Percentiles rank a stretch among this genome's conserved stretches.
phyloP scores from a whole-genome alignment of 1,140 invertebrate genomes.

The Diplogasteroides magnus region DNA sequence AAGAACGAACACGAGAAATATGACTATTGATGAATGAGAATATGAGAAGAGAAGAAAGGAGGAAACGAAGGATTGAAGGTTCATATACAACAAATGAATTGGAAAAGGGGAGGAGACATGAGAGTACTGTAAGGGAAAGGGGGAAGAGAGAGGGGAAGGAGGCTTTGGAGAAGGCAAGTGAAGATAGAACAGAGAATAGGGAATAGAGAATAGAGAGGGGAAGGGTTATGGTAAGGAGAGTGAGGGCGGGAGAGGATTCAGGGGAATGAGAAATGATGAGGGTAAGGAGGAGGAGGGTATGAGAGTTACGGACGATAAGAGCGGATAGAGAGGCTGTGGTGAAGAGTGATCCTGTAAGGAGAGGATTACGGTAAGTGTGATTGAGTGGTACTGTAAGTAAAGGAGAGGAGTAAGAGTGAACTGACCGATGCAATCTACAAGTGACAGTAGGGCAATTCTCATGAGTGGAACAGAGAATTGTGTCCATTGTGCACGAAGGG shows the following conservation, averaged over 20 bases:
- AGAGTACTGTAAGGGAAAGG: not conserved
- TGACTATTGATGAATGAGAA: too few relatives aligned
- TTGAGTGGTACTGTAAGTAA: not conserved
- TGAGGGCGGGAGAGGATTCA: not conserved
- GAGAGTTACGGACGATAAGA: not conserved
- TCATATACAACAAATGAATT: not conserved
- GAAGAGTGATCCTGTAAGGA: not conserved
- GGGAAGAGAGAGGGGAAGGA: not conserved
- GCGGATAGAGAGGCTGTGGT: not conserved
- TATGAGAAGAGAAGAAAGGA: not conserved
- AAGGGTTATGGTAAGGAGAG: not conserved
- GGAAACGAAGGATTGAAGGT: not conserved
- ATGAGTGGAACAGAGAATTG: not conserved
- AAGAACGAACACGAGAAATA: not conserved
- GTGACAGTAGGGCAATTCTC: not conserved
- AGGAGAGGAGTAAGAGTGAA: not conserved
- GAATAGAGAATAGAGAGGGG: not conserved
- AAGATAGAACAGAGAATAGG: not conserved
- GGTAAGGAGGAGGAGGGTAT: not conserved
- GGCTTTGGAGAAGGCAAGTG: not conserved
- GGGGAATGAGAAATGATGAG: not conserved
- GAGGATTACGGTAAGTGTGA: too few relatives aligned
- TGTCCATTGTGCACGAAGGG: not conserved
- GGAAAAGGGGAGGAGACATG: not conserved
- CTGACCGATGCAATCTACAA: not conserved